These are phyloP conservation scores for Ianthella basta DNA, from an alignment of 37 sponge, comb jelly and placozoan species.

Conservation along the genomic window DNA sequence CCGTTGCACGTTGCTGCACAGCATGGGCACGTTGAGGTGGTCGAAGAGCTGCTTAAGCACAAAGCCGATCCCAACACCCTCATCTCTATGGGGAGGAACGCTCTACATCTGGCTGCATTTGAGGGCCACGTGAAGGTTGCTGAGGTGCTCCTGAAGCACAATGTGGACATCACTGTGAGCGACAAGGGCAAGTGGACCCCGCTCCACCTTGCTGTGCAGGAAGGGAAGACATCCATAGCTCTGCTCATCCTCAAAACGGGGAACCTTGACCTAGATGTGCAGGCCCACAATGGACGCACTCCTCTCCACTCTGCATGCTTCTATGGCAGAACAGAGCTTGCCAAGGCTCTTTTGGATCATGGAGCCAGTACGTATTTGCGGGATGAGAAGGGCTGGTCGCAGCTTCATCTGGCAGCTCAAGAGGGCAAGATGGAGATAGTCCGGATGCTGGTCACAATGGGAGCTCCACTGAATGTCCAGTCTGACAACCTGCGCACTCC, in stretches of 20 bases:
- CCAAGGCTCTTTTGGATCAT: constrained; percentile 47
- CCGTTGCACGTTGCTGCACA: constrained; percentile 82
- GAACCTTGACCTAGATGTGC: constrained; percentile 49
- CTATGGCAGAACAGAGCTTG: constrained; percentile 61
- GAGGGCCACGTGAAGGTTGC: constrained; percentile 71
- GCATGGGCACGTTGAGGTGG: constrained; percentile 67
- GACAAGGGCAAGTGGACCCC: constrained; percentile 87
- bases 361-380: constrained; percentile 47
- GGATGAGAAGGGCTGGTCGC: constrained; percentile 89
- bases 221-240: constrained; percentile 68
- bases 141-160: constrained; percentile 48
- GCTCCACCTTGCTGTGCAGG: constrained; percentile 80
- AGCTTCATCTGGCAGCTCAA: constrained; percentile 72
- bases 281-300: constrained; percentile 74
- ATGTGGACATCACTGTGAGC: constrained; percentile 52
- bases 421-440: constrained; percentile 76
- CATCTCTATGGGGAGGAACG: constrained; percentile 71
- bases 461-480: constrained; percentile 65
- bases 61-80: constrained; percentile 53
- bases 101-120: constrained; percentile 79
- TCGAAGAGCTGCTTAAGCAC: constrained; percentile 45
- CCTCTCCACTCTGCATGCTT: constrained; percentile 77
- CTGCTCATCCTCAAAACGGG: constrained; percentile 37
- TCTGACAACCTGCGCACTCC: constrained; percentile 74
- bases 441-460: constrained; percentile 37